Evolutionary conservation across 1,140 invertebrate genomes (phyloP).

Genomic region (Drosophila serrata): DNA sequence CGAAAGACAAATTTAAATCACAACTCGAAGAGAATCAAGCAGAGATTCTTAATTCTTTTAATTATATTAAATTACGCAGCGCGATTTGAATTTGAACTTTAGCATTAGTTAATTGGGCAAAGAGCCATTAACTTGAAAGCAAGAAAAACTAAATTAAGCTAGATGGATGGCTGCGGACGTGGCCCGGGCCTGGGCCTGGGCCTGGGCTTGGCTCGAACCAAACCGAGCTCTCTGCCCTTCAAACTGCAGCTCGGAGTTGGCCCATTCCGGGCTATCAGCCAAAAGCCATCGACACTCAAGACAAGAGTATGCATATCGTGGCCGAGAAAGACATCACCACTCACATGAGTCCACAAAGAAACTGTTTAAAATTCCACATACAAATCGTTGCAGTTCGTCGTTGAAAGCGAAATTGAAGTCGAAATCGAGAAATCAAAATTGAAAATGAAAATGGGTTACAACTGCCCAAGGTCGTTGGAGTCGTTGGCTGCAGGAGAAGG

Average conservation of each 20-base stretch:
- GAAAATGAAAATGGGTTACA: slow-evolving; percentile 67
- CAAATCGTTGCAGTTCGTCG: slow-evolving; percentile 69
- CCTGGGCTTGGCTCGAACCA: slow-evolving; percentile 9
- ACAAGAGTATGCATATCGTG: slow-evolving; percentile 31
- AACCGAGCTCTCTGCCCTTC: slow-evolving; percentile 47
- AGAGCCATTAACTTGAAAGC: slow-evolving; percentile 39
- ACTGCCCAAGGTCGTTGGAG: slow-evolving; percentile 60
- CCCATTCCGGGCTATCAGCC: slow-evolving; percentile 20
- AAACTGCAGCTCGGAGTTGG: slow-evolving; percentile 18
- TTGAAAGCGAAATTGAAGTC: slow-evolving; percentile 29
- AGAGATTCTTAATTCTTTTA: slow-evolving; percentile 37
- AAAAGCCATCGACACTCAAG: slow-evolving; percentile 19
- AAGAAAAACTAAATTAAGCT: slow-evolving; percentile 14
- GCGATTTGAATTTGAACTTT: slow-evolving; percentile 62
- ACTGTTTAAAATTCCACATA: slow-evolving; percentile 76
- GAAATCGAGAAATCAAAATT: slow-evolving; percentile 49
- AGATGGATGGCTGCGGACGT: slow-evolving; percentile 9
- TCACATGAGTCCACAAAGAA: slow-evolving; percentile 37
- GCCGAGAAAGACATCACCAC: slow-evolving; percentile 3
- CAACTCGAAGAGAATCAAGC: slow-evolving; percentile 9
- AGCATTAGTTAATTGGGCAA: slow-evolving; percentile 72
- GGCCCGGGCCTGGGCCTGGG: background rate
- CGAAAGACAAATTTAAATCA: slow-evolving; percentile 37
- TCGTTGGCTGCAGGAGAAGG: slow-evolving; percentile 14
- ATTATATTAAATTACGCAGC: slow-evolving; percentile 66